Evolutionary conservation across 1,140 invertebrate species (phyloP), one percentile per base, ranked within the genome.

Genomic region (Bombus superbus): DNA sequence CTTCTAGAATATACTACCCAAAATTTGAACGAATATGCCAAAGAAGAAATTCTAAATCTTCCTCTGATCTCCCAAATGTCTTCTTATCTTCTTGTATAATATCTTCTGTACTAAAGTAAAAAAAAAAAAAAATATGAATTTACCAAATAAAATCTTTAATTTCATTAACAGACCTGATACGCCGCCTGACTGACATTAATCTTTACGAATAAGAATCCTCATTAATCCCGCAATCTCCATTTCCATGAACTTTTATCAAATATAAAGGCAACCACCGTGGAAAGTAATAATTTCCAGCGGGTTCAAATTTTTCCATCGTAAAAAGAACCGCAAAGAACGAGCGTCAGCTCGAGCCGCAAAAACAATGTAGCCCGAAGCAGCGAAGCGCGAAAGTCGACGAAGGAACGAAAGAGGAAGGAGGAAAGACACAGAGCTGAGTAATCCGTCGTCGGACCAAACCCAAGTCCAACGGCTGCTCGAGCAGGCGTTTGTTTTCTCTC

Each of bases 401-500:
- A 35, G 38, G 53, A 53, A 35, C 11, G 81, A 40, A n/a, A 38
- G 59, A 77, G 5, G 44, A 15, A 18, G 38, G 15, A 85, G 78
- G 47, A 57, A 47, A 83, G 47, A 32, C 47, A 53, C 72, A 42
- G 47, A 76, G 47, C 68, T 15, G 68, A 75, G 81, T 88, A 88
- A 89, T 89, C 86, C 74, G 77, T 88, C 79, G 59, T 88, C 35
- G 69, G 42, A 57, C 38, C 57, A 81, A 38, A 78, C n/a, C 47
- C n/a, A 32, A 68, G 83, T 57, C 28, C 44, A 15, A 44, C 15
- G 53, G 32, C 40, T 47, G 47, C 40, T 85, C 59, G 71, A 75
- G 68, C 73, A 66, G 78, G 68, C 83, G 83, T 92, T 92, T 91
- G 87, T 90, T 91, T 91, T 88, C 81, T 71, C 75, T 88, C 86